These are phyloP conservation scores for Arenicola marina DNA, from an alignment of 2,888 invertebrate species.

Conservation along the genomic window DNA sequence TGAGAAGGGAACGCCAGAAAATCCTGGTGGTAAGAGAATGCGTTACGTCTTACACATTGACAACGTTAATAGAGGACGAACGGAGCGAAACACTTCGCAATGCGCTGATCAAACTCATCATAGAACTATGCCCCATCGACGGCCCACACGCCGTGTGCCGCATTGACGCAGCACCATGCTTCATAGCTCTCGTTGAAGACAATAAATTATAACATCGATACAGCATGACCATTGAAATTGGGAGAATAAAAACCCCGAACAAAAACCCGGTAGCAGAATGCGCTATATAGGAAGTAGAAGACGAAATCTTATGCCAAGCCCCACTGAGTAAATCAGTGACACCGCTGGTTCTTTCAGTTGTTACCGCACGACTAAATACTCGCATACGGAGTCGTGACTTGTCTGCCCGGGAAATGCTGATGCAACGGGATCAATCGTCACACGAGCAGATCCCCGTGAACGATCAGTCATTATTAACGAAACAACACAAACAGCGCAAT, in stretches of 20 bases:
- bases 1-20: slow-evolving; percentile 30
- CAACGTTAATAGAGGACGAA: no score
- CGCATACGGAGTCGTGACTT: not conserved
- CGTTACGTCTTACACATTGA: slow-evolving; percentile 22
- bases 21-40: slow-evolving; percentile 20
- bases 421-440: no score
- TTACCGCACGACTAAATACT: not conserved
- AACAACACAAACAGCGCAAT: not conserved
- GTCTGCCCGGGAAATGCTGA: no score
- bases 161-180: not conserved
- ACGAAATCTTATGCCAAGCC: no score
- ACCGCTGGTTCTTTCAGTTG: not conserved
- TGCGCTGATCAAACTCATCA: no score
- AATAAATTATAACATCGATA: not conserved
- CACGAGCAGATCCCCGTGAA: no score
- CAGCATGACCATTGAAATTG: not conserved
- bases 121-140: no score
- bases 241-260: not conserved
- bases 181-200: not conserved
- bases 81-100: no score
- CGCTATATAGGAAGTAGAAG: not conserved
- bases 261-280: not conserved
- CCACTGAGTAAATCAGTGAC: not conserved
- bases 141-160: no score
- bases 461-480: no score